phyloP scores from a whole-genome alignment of 2,888 invertebrate species.

The Sisyra nigra region DNA sequence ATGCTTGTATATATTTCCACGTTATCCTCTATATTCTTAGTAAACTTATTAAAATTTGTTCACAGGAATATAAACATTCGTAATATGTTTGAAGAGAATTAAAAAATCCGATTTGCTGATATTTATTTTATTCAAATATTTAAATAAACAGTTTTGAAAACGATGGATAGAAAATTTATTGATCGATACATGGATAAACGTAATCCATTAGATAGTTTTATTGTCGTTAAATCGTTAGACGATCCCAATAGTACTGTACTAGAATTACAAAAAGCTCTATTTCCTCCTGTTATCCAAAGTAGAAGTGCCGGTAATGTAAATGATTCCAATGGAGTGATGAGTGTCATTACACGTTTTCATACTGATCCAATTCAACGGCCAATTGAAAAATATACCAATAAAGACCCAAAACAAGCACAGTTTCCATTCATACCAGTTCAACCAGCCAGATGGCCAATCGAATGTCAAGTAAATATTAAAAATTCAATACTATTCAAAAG shows the following conservation, averaged over 20 bases:
- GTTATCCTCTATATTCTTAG: too few species aligned
- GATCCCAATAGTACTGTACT: slow-evolving; percentile 35
- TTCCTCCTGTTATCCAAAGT: slow-evolving; percentile 28
- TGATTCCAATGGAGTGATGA: slow-evolving; percentile 1
- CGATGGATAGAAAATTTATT: too few species aligned
- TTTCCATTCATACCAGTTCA: slow-evolving; percentile 44
- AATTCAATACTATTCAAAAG: background rate
- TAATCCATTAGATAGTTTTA: background rate
- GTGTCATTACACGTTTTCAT: slow-evolving; percentile 19
- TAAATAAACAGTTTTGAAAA: too few species aligned
- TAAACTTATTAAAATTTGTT: too few species aligned
- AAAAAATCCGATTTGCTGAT: too few species aligned
- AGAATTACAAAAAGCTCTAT: slow-evolving; percentile 47
- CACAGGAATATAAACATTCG: too few species aligned
- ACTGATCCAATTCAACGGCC: background rate
- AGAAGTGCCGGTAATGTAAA: slow-evolving; percentile 2
- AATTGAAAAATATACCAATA: slow-evolving; percentile 27
- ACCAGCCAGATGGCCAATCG: slow-evolving; percentile 74
- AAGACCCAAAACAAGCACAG: slow-evolving; percentile 49
- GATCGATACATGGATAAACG: background rate
- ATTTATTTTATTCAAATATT: too few species aligned
- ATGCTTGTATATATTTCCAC: too few species aligned
- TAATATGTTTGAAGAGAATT: too few species aligned
- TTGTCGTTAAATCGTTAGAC: slow-evolving; percentile 9
- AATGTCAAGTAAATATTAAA: slow-evolving; percentile 54